A percentile compares a stretch with the other conserved stretches of the same genome.
These are phyloP conservation scores for Adelognathus sp. DNA, from an alignment of 2,888 invertebrate species.

Conservation along the genomic window DNA sequence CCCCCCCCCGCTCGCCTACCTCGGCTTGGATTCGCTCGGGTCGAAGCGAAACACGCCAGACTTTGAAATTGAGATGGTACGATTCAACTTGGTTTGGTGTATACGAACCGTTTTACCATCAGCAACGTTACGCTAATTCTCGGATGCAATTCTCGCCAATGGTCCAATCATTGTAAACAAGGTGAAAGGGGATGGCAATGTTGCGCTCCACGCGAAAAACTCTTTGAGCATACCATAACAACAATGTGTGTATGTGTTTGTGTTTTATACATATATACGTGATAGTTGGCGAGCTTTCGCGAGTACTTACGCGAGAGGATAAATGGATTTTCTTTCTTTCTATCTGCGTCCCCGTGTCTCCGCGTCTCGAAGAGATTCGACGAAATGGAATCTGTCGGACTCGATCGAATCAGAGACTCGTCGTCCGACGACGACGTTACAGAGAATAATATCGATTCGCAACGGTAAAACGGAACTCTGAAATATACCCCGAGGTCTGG, in stretches of 20 bases:
- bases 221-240: not conserved
- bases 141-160: conserved; percentile 59
- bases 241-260: not conserved
- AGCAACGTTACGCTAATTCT: conserved; percentile 60
- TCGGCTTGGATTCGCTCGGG: no score
- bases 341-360: not conserved
- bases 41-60: conserved; percentile 29
- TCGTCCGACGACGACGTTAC: conserved; percentile 62
- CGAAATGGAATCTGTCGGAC: conserved; percentile 43
- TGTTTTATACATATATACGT: not conserved
- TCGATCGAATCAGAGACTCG: conserved; percentile 53
- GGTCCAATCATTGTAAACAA: conserved; percentile 64
- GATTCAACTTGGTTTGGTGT: conserved; percentile 46
- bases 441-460: conserved; percentile 72
- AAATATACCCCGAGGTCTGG: conserved; percentile 6
- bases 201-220: conserved; percentile 31
- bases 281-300: not conserved
- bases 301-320: conserved; percentile 9
- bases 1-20: no score
- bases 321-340: conserved; percentile 13
- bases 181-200: conserved; percentile 33
- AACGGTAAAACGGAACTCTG: conserved; percentile 62
- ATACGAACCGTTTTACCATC: conserved; percentile 47
- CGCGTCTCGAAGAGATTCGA: conserved; percentile 1
- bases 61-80: conserved; percentile 65